A percentile compares a stretch with the other conserved stretches of the same genome.
Conservation (phyloP, 2,797 vertebrate species). For the Dendrocincla fuliginosa region DNA sequence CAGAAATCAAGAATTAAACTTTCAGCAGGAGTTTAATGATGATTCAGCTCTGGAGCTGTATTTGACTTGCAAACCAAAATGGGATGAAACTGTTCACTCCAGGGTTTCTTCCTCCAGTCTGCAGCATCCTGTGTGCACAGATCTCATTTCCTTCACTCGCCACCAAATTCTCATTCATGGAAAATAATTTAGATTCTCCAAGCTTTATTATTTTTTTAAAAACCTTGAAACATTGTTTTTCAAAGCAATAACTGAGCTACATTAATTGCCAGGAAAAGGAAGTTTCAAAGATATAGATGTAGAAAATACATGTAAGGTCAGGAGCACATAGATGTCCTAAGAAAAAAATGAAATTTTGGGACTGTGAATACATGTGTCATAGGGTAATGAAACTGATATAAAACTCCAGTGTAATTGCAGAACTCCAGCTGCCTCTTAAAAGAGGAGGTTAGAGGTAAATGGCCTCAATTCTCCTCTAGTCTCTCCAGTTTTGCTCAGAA, state of each 20-base stretch:
- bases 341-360: neutral
- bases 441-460: neutral
- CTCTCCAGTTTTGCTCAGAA: neutral
- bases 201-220: neutral
- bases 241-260: neutral
- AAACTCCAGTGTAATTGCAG: neutral
- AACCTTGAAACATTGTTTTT: neutral
- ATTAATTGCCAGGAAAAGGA: neutral
- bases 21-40: neutral
- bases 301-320: neutral
- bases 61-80: conserved; percentile 33
- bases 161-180: neutral
- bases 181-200: neutral
- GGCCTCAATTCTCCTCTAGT: neutral
- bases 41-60: conserved; percentile 2
- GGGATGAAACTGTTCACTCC: neutral
- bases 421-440: neutral
- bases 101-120: neutral
- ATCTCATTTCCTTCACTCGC: conserved; percentile 2
- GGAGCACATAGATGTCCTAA: neutral
- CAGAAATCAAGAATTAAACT: neutral
- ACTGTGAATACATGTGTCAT: neutral
- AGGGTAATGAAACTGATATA: neutral
- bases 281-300: neutral
- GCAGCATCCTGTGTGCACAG: neutral